These are phyloP conservation scores for Aphidius colemani DNA, from an alignment of 2,888 invertebrate genomes.

Conservation along the genomic window DNA sequence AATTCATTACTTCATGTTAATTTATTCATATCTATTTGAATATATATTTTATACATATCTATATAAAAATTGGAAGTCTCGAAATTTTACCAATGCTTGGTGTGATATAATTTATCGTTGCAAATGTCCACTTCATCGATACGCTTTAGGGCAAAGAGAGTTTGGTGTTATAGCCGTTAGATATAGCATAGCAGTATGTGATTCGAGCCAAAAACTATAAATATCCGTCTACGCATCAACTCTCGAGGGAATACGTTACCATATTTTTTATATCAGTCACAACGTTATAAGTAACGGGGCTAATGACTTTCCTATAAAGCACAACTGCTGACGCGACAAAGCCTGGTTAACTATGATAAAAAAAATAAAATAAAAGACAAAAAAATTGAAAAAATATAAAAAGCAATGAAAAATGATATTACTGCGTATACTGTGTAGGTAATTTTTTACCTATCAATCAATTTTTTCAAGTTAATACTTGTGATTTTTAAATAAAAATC, in stretches of 20 bases:
- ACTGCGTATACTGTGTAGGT: no score
- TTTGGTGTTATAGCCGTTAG: background rate
- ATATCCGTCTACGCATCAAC: background rate
- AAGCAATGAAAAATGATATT: constrained; percentile 6
- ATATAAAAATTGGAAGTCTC: constrained; percentile 3
- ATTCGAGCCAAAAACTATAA: constrained; percentile 10
- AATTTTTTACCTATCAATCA: no score
- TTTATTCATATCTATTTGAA: no score
- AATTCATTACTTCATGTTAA: no score
- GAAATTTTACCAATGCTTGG: constrained; percentile 18
- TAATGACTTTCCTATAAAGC: constrained; percentile 41
- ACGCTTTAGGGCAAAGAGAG: background rate
- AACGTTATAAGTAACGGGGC: constrained; percentile 35
- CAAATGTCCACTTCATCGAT: constrained; percentile 11
- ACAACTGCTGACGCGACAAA: constrained; percentile 31
- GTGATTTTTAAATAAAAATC: no score
- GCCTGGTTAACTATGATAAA: background rate
- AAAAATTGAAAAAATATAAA: constrained; percentile 9
- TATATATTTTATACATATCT: background rate
- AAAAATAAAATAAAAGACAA: background rate
- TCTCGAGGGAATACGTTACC: constrained; percentile 19
- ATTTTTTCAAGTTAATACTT: no score
- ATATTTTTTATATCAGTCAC: constrained; percentile 37
- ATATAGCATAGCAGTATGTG: background rate
- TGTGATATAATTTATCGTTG: constrained; percentile 20